A percentile compares a stretch with the other conserved stretches of the same genome.
These are phyloP conservation scores for Incurvaria masculella DNA, from an alignment of 2,888 invertebrate genomes.

Conservation along the genomic window DNA sequence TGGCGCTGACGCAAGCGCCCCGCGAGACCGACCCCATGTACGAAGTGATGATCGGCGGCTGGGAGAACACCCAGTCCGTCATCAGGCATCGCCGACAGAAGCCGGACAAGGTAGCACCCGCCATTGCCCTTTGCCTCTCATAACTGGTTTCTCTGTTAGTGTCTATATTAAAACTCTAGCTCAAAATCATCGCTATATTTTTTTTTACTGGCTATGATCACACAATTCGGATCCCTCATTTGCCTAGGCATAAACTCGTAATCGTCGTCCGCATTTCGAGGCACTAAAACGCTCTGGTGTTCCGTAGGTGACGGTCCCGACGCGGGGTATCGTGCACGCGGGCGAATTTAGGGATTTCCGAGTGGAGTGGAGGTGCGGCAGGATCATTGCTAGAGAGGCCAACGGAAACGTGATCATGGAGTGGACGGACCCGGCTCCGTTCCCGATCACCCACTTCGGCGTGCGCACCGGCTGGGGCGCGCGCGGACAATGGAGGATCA, in stretches of 20 bases:
- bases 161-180: neutral
- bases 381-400: slow-evolving; percentile 47
- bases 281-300: neutral
- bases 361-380: slow-evolving; percentile 57
- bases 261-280: too few relatives aligned
- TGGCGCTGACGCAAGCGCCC: slow-evolving; percentile 54
- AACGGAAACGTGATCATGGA: slow-evolving; percentile 54
- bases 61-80: slow-evolving; percentile 64
- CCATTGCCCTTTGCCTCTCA: slow-evolving; percentile 19
- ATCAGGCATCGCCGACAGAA: slow-evolving; percentile 61
- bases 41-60: slow-evolving; percentile 66
- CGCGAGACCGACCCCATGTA: slow-evolving; percentile 60
- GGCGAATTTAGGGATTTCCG: slow-evolving; percentile 55
- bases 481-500: slow-evolving; percentile 60
- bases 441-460: slow-evolving; percentile 60
- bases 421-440: slow-evolving; percentile 59
- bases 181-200: neutral
- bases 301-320: slow-evolving; percentile 54
- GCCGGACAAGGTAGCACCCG: slow-evolving; percentile 57
- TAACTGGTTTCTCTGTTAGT: neutral
- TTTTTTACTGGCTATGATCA: too few relatives aligned
- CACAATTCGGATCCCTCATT: too few relatives aligned
- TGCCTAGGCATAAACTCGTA: too few relatives aligned
- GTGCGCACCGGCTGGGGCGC: slow-evolving; percentile 65
- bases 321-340: slow-evolving; percentile 55